These are phyloP conservation scores for Martes martes DNA, from an alignment of 2,113 vertebrate species.

Conservation along the genomic window DNA sequence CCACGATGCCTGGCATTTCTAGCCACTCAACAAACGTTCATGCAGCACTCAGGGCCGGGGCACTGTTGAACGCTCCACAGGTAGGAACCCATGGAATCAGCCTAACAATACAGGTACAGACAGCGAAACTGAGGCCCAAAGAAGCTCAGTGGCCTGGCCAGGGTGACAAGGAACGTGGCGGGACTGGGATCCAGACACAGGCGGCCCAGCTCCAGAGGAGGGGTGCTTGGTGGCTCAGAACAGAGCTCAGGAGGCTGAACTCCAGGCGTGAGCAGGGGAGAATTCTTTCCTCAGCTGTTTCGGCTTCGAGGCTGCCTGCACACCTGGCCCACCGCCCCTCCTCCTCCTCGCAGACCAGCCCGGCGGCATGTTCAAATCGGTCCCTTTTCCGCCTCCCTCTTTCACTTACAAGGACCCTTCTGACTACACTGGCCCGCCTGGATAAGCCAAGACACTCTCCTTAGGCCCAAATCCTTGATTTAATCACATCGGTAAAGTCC, in stretches of 20 bases:
- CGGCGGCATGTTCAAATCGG: background rate
- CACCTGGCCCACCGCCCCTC: background rate
- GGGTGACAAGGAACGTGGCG: background rate
- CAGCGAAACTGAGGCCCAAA: background rate
- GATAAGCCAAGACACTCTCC: background rate
- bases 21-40: background rate
- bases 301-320: background rate
- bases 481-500: background rate
- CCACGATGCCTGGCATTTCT: background rate
- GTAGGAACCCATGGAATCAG: background rate
- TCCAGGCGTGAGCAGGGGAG: background rate
- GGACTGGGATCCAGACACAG: background rate
- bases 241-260: background rate
- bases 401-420: background rate
- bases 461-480: background rate
- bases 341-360: background rate
- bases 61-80: background rate
- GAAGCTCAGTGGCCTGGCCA: background rate
- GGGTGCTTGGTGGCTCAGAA: background rate
- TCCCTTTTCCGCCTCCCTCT: background rate
- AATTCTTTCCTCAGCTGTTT: background rate
- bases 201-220: background rate
- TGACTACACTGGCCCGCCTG: background rate
- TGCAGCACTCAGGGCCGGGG: background rate
- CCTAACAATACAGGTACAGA: background rate